Evolutionary conservation across 1,140 invertebrate genomes (phyloP).

Genomic region (Archivesica marissinica): DNA sequence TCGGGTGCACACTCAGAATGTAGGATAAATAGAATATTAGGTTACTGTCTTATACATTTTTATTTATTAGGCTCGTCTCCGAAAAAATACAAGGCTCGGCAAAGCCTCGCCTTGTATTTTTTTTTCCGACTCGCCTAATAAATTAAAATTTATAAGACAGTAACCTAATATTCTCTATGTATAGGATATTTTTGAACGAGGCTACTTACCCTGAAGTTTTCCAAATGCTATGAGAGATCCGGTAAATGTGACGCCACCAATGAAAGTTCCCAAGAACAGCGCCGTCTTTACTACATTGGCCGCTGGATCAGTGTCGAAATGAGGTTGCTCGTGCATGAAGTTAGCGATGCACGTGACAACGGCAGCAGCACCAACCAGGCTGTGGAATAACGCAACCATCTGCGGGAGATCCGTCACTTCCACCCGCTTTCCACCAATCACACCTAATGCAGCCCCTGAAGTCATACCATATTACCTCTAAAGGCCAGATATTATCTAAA

Average conservation of each 20-base stretch:
- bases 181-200: no score
- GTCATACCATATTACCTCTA: not conserved
- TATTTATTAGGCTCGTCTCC: no score
- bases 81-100: no score
- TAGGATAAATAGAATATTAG: no score
- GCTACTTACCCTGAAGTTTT: slow-evolving; percentile 90
- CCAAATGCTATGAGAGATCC: slow-evolving; percentile 96
- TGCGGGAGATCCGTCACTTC: slow-evolving; percentile 96
- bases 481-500: no score
- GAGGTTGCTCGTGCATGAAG: slow-evolving; percentile 92
- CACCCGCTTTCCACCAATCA: slow-evolving; percentile 90
- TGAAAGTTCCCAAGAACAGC: slow-evolving; percentile 94
- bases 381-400: slow-evolving; percentile 95
- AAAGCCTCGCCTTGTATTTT: no score
- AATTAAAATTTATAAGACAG: no score
- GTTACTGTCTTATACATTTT: no score
- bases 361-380: slow-evolving; percentile 93
- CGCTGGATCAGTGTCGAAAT: slow-evolving; percentile 92
- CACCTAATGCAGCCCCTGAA: slow-evolving; percentile 81
- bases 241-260: slow-evolving; percentile 95
- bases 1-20: no score
- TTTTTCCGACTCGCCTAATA: no score
- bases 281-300: slow-evolving; percentile 93
- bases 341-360: slow-evolving; percentile 94
- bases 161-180: no score